A percentile compares a stretch with the other conserved stretches of the same genome.
These are phyloP conservation scores for Epizoanthus rinbou DNA, from an alignment of 92 coral and sea anemone genomes.

Conservation along the genomic window DNA sequence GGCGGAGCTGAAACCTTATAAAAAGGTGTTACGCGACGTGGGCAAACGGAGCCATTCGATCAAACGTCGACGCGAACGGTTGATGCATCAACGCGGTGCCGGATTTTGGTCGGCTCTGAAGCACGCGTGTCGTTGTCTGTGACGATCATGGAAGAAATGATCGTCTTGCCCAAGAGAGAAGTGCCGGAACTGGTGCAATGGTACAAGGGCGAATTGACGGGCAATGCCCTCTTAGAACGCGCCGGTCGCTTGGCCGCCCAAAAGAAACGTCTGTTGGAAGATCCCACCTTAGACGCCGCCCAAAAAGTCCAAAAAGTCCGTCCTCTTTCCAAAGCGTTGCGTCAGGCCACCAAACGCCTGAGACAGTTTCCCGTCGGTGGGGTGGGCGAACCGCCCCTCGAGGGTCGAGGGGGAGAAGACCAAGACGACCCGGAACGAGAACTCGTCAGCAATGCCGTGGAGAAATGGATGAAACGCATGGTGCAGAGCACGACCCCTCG, in stretches of 20 bases:
- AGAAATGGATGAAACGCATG: conserved; percentile 28
- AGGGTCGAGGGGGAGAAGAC: neutral
- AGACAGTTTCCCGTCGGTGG: conserved; percentile 21
- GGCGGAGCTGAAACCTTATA: neutral
- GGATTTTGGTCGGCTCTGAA: conserved; percentile 43
- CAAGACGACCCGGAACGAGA: neutral
- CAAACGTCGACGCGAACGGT: conserved; percentile 36
- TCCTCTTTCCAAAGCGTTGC: conserved; percentile 1
- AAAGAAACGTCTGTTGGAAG: conserved; percentile 29
- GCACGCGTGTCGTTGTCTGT: conserved; percentile 34
- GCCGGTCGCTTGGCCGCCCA: conserved; percentile 8
- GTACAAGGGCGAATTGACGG: conserved; percentile 2
- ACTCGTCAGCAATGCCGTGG: conserved; percentile 9
- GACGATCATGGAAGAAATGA: conserved; percentile 20
- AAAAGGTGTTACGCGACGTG: conserved; percentile 38
- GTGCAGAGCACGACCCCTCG: neutral
- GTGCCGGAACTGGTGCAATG: neutral
- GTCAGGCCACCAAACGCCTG: conserved; percentile 1
- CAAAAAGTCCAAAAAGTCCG: conserved; percentile 7
- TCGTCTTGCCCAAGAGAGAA: conserved; percentile 5
- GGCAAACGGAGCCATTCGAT: conserved; percentile 27
- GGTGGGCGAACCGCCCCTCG: conserved; percentile 7
- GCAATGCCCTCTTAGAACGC: neutral
- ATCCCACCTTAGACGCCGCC: neutral
- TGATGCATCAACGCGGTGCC: conserved; percentile 19